A percentile compares a stretch with the other conserved stretches of the same genome.
Conservation (phyloP, 2,113 vertebrate species). For the Montifringilla adamsi region DNA sequence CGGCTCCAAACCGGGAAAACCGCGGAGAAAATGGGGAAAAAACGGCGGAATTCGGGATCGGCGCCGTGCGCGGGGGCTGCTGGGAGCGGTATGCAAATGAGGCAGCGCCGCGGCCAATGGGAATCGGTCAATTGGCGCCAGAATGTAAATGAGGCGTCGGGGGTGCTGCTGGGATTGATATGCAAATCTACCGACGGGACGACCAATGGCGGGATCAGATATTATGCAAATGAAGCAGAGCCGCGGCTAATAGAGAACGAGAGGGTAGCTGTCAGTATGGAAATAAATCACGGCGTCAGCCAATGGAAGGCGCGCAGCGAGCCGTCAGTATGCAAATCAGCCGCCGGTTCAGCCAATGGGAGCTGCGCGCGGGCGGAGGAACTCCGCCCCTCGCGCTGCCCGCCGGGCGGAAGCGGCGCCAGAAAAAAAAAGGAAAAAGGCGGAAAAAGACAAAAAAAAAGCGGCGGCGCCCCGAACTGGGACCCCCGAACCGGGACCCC, state of each 20-base stretch:
- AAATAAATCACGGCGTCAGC: neutral
- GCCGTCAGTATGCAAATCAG: neutral
- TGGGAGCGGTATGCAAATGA: neutral
- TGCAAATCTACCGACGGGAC: neutral
- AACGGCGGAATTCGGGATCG: neutral
- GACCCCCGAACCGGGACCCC: too few species aligned
- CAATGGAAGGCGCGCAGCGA: rapidly evolving
- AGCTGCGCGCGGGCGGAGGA: neutral
- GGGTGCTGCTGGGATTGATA: neutral
- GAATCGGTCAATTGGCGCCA: rapidly evolving
- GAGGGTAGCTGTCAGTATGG: neutral
- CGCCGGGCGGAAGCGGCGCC: neutral
- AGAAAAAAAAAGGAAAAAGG: neutral
- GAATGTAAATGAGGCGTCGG: neutral
- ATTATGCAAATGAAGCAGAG: neutral
- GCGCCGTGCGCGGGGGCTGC: neutral
- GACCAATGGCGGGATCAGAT: neutral
- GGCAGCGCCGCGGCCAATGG: neutral
- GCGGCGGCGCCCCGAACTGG: neutral
- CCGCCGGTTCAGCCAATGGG: rapidly evolving
- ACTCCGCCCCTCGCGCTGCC: neutral
- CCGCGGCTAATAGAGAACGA: rapidly evolving
- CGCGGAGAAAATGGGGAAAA: neutral
- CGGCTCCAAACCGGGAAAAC: neutral
- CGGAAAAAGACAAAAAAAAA: neutral